Conservation (phyloP, 2,888 invertebrate species). For the Nymphalis polychloros region DNA sequence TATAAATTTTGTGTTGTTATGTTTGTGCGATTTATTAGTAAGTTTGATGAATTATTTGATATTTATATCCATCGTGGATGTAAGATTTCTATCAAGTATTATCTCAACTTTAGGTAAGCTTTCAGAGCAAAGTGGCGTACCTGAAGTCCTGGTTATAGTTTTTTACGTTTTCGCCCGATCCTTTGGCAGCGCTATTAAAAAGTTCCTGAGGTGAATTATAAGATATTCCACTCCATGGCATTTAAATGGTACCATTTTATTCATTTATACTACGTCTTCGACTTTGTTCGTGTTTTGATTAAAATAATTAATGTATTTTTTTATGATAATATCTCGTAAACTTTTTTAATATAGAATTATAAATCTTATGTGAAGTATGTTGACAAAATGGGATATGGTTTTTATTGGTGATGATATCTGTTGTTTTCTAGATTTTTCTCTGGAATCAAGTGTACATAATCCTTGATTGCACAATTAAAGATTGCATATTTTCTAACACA, state of each 20-base stretch:
- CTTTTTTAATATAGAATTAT: no score
- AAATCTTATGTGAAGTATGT: no score
- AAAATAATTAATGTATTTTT: conserved; percentile 3
- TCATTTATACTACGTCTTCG: conserved; percentile 25
- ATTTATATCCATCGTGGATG: no score
- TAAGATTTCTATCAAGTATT: conserved; percentile 33
- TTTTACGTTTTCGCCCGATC: conserved; percentile 44
- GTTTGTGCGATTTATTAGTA: neutral
- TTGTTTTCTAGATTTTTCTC: no score
- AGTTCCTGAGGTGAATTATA: conserved; percentile 53
- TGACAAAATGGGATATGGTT: no score
- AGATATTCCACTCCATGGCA: conserved; percentile 42
- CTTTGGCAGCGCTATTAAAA: conserved; percentile 50
- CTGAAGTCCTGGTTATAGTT: conserved; percentile 24
- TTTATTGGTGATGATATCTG: no score
- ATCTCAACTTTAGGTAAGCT: conserved; percentile 38
- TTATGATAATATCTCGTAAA: no score
- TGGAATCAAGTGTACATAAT: no score
- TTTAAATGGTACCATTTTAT: conserved; percentile 30
- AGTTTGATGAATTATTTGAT: neutral
- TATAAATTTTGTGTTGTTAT: no score
- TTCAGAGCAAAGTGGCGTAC: conserved; percentile 39
- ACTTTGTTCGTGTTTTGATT: conserved; percentile 14
- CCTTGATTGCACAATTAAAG: no score
- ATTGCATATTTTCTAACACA: no score